Base-by-base conservation (phyloP, 2,888 invertebrate genomes). In the Siphlonurus alternatus region DNA sequence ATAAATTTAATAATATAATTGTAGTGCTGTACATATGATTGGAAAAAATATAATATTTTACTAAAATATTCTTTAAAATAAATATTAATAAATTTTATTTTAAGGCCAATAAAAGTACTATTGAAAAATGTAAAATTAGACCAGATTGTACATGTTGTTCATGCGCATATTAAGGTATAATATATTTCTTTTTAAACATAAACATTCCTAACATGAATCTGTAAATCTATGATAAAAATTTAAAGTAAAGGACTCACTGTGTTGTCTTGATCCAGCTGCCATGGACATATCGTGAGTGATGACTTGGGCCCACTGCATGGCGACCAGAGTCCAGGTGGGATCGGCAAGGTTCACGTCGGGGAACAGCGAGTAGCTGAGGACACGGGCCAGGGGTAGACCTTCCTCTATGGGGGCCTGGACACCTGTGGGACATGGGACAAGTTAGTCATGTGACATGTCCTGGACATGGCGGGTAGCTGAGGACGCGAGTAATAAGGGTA, bases 241-340 rank as follows among this genome's bases (percentile, higher is more conserved):
- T 20, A 61, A 5, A 19, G 24, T 53, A 38, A 10, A 38, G 15
- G 7, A 82, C 87, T 81, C 78, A 90, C 89, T 87, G 23, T 86
- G 83, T 76, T 89, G 89, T 2, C 87, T 83, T 62, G 82, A 81
- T 62, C 86, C 86, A 63, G 83, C 83, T 25, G 86, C 83, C 71
- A 88, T 78, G 22, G 86, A 86, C 85, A 89, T 87, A 71, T 89
- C 89, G 73, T 89, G 89, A 5, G 88, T 86, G 51, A 89, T 79
- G 68, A 89, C 84, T 75, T 89, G 89, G 0, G 89, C 89, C 80
- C 85, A 89, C 70, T 88, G 88, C 82, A 88, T 88, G 60, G 89
- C 83, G 61, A 83, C 83, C 19, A 92, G 76, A 20, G 86, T 89
- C 79, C 83, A 90, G 66, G 83, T 75, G 0, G 83, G 86, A 75